Evolutionary conservation across 2,797 vertebrate genomes (phyloP).

Genomic region (Potorous gilbertii): DNA sequence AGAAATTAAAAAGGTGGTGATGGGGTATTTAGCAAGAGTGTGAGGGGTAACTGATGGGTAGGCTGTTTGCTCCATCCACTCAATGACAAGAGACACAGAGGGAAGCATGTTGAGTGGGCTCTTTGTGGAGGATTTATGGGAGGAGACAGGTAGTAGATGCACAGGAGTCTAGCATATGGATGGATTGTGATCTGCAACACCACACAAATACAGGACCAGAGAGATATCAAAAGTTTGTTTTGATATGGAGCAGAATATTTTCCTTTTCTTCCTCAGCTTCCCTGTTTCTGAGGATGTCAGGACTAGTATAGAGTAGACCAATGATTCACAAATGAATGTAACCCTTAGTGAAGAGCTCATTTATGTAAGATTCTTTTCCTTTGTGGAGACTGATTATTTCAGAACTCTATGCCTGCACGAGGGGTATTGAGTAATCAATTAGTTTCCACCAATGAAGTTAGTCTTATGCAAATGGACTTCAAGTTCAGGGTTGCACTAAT

Average conservation of each 20-base stretch:
- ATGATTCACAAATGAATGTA: neutral
- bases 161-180: neutral
- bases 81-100: neutral
- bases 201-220: neutral
- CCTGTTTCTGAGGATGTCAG: neutral
- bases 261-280: neutral
- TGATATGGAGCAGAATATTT: neutral
- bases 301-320: neutral
- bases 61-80: neutral
- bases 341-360: neutral
- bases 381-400: neutral
- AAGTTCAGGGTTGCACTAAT: neutral
- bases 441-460: neutral
- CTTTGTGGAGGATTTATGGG: neutral
- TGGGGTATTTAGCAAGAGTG: neutral
- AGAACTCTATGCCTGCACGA: neutral
- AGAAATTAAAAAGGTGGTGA: neutral
- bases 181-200: neutral
- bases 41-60: neutral
- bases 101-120: neutral
- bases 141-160: neutral
- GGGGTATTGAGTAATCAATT: neutral
- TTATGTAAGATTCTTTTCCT: neutral
- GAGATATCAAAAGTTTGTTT: neutral
- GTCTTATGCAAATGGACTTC: neutral